Base-by-base conservation (phyloP, 2,113 vertebrate genomes). In the Numida meleagris region DNA sequence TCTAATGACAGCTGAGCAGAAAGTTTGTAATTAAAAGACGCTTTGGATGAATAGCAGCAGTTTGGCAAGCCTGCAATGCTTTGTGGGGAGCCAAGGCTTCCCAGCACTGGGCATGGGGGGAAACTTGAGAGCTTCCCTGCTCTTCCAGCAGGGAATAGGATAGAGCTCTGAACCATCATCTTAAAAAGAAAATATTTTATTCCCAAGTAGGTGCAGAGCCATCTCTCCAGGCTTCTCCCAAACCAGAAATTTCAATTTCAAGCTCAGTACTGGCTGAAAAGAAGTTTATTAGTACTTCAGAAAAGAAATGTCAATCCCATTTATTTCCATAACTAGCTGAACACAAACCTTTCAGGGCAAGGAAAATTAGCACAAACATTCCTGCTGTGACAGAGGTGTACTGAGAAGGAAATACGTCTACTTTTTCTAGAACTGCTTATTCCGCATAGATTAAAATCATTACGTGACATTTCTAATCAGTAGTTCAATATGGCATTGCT, bases 391-490 rank as follows among this genome's bases (percentile, higher is more conserved):
- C 33, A 51, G 21, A 74, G 55, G 42, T 46, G 12, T 27, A 57
- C 42, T 50, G 27, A 74, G 40, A 29, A 76, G 53, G 55, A 66
- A 89, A 11, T 7, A 5, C 3, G 51, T 42, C 62, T 53, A 15
- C 58, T 89, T 70, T 45, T 61, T 55, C 70, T 68, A 53, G 20
- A 87, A 67, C 10, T 42, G 46, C 89, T 85, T 84, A 36, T 74
- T 91, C 33, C 12, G 2, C 76, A 74, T n/a, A 61, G 70, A 92
- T 51, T 75, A 82, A 90, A 90, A 92, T 45, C 81, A 72, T 50
- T 27, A 63, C 62, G 62, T 72, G 74, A 94, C 57, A 50, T 76
- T 72, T 92, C 82, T 59, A 86, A 86, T 89, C 68, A 72, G 74
- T 38, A 68, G 82, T 91, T 94, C 89, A 68, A 72, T 11, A 75